Percentiles rank a stretch among this genome's conserved stretches.
Evolutionary conservation across 2,113 vertebrate genomes (phyloP).

Genomic region (Pachycephala philippinensis): DNA sequence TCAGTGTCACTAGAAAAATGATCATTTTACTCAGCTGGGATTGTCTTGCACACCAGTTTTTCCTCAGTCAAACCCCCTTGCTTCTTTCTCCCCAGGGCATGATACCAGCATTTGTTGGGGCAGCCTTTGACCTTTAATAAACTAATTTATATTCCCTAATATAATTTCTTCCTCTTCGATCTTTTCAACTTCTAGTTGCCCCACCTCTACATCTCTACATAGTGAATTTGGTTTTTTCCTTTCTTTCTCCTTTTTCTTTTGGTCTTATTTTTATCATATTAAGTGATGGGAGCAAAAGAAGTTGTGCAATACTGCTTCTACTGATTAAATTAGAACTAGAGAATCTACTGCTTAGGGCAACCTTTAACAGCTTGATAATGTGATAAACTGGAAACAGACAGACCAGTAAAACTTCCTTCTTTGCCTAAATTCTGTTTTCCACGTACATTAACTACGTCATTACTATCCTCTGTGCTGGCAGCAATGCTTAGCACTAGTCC

Average conservation of each 20-base stretch:
- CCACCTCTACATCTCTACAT: not conserved
- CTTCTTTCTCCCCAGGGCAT: not conserved
- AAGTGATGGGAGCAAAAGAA: not conserved
- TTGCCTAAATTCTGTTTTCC: conserved; percentile 20
- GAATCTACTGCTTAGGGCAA: conserved; percentile 6
- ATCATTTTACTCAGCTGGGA: not conserved
- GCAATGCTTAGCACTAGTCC: not conserved
- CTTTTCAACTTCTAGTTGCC: not conserved
- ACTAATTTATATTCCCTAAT: not conserved
- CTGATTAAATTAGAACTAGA: conserved; percentile 15
- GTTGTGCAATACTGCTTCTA: not conserved
- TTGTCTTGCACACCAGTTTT: not conserved
- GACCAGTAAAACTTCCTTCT: conserved; percentile 9
- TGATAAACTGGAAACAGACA: conserved; percentile 46
- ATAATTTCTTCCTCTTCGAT: not conserved
- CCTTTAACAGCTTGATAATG: conserved; percentile 46
- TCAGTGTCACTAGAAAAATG: not conserved
- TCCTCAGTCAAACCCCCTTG: not conserved
- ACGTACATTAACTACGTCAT: not conserved
- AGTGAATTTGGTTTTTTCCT: not conserved
- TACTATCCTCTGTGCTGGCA: not conserved
- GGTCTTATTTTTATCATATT: not conserved
- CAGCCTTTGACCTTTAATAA: not conserved
- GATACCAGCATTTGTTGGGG: not conserved
- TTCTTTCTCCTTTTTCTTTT: not conserved